Base-by-base conservation (phyloP, 2,113 vertebrate species). In the Pachypanchax playfairii region DNA sequence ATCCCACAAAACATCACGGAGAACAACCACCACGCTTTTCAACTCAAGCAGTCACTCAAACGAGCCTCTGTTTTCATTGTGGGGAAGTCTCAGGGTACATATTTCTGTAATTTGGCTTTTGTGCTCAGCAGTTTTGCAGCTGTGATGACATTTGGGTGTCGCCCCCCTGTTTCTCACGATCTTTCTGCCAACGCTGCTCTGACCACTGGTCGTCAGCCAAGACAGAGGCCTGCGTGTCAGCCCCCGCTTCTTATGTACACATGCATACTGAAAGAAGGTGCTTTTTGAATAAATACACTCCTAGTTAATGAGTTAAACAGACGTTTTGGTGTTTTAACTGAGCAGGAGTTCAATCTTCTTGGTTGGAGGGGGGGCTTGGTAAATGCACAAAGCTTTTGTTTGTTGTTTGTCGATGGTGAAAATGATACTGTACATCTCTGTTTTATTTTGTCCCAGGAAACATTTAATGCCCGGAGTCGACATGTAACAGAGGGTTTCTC, bases 101-200 rank as follows among this genome's bases (percentile, higher is more conserved):
- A 93, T 93, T 95, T 95, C 91, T 92, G 90, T 93, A 94, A 95
- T 96, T 93, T 94, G 92, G 90, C 92, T 87, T 93, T 93, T 93
- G 88, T 92, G 93, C 93, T 94, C 89, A 93, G 92, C 92, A 92
- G 89, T 94, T 93, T 88, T 91, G 94, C 94, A 95, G 94, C 95
- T 94, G 94, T 93, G 93, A 93, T 94, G 93, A 94, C 94, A 93
- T 94, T 91, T 77, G 92, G 91, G 91, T 92, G 91, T 94, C 92
- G 93, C 93, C 94, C 93, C 94, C 92, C 81, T 90, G 73, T 94
- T 95, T 96, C 95, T 94, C 95, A 96, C 94, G 93, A 93, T 94
- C 91, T 78, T 6, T 74, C 83, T 92, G 94, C 93, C 93, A 94
- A 91, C 83, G 84, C 85, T 50, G 80, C 74, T 86, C 75, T 65